Evolutionary conservation across 2,797 vertebrate species (phyloP).

Genomic region (Clarias laeviceps): DNA sequence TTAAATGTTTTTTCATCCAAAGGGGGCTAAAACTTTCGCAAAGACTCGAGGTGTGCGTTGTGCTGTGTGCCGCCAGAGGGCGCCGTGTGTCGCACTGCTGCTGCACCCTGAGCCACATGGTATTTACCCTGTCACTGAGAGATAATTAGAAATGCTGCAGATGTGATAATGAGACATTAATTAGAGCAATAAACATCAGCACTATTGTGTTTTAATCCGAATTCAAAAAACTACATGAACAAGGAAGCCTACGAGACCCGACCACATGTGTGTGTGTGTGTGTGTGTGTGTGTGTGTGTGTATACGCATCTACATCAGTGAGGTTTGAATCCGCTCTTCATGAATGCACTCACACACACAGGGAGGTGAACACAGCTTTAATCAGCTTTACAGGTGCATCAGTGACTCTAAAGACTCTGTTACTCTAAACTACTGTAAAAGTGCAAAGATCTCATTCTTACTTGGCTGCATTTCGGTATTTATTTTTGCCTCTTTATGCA

Average conservation of each 20-base stretch:
- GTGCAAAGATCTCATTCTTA: no score
- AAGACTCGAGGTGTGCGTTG: neutral
- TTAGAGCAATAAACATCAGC: constrained; percentile 75
- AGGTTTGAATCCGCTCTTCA: no score
- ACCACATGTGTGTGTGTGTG: no score
- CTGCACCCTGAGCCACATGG: constrained; percentile 58
- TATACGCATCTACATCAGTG: no score
- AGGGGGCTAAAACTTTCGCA: neutral
- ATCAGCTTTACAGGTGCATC: no score
- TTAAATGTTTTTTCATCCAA: neutral
- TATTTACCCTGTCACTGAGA: constrained; percentile 73
- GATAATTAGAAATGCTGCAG: constrained; percentile 74
- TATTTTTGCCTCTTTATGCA: no score
- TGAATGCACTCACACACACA: no score
- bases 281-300: no score
- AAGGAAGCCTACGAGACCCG: neutral
- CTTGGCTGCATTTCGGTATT: no score
- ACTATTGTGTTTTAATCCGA: constrained; percentile 62
- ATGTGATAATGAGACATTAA: constrained; percentile 74
- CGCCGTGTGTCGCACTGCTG: constrained; percentile 40
- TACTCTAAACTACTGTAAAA: neutral
- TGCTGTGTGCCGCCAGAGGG: constrained; percentile 61
- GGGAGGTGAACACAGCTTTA: no score
- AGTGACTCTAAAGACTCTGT: no score
- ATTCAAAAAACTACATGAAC: constrained; percentile 60